A percentile compares a stretch with the other conserved stretches of the same genome.
phyloP scores from a whole-genome alignment of 1,140 invertebrate genomes.

The Drosophila tsacasi region DNA sequence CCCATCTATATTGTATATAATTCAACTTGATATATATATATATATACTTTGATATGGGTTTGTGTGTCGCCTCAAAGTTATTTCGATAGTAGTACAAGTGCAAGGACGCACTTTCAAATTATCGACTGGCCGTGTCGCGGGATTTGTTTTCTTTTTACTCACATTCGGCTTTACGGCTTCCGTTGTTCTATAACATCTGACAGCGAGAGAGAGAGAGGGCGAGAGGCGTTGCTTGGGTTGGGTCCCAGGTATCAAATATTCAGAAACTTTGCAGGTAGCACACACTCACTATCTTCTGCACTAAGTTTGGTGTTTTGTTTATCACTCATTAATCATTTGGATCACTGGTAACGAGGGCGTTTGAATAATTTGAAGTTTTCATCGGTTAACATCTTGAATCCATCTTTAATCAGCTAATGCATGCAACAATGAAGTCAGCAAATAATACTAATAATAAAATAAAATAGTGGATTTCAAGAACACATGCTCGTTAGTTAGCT shows the following conservation, averaged over 20 bases:
- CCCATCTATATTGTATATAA: conserved; percentile 15
- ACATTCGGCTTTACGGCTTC: conserved; percentile 28
- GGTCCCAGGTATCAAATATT: conserved; percentile 8
- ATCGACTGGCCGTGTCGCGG: conserved; percentile 20
- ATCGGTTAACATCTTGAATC: conserved; percentile 26
- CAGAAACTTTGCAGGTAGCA: neutral
- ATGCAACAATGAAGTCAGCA: conserved; percentile 23
- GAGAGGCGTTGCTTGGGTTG: neutral
- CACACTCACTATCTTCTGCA: conserved; percentile 8
- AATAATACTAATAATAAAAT: conserved; percentile 51
- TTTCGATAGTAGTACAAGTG: conserved; percentile 36
- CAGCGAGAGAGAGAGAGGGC: neutral
- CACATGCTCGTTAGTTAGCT: conserved; percentile 44
- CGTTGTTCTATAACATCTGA: conserved; percentile 4
- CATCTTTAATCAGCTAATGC: conserved; percentile 54
- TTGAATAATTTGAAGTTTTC: conserved; percentile 19
- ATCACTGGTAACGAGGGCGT: conserved; percentile 10
- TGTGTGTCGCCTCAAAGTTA: conserved; percentile 31
- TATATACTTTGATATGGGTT: conserved; percentile 19
- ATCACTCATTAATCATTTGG: conserved; percentile 20
- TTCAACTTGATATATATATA: conserved; percentile 7
- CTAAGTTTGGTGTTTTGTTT: neutral
- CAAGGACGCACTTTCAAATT: conserved; percentile 45
- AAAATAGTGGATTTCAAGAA: conserved; percentile 53
- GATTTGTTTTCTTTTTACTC: conserved; percentile 22